phyloP scores from a whole-genome alignment of 2,113 vertebrate genomes.

The Phylloscopus trochilus region DNA sequence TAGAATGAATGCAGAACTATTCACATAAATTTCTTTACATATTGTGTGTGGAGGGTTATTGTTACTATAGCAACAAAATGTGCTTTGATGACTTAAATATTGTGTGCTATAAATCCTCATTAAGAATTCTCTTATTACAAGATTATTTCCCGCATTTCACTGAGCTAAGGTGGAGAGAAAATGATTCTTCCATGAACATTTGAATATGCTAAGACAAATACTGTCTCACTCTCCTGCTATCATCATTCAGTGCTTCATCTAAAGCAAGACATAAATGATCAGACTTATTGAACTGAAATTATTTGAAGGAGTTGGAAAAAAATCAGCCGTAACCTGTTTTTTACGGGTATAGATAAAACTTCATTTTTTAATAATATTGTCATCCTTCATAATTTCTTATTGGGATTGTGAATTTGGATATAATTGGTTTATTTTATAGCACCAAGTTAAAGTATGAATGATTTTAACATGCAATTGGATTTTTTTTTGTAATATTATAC shows the following conservation, averaged over 20 bases:
- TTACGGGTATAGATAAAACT: background rate
- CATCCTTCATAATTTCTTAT: background rate
- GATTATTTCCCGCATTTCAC: background rate
- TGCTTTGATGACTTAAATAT: background rate
- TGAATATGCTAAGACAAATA: background rate
- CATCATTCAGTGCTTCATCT: background rate
- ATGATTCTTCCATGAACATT: background rate
- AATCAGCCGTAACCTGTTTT: background rate
- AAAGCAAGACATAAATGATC: background rate
- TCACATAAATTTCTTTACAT: background rate
- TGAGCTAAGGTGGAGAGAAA: background rate
- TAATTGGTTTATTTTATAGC: background rate
- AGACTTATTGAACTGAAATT: background rate
- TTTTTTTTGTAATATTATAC: background rate
- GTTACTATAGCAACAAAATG: constrained; percentile 21
- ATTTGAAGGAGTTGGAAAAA: background rate
- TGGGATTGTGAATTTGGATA: background rate
- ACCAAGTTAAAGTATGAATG: background rate
- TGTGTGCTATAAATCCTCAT: background rate
- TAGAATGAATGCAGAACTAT: background rate
- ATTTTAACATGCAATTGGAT: background rate
- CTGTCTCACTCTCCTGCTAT: background rate
- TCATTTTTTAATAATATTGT: background rate
- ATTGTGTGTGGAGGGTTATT: background rate
- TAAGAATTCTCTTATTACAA: background rate